These are phyloP conservation scores for Sarcophaga variegata DNA, from an alignment of 2,888 invertebrate genomes.

Conservation along the genomic window DNA sequence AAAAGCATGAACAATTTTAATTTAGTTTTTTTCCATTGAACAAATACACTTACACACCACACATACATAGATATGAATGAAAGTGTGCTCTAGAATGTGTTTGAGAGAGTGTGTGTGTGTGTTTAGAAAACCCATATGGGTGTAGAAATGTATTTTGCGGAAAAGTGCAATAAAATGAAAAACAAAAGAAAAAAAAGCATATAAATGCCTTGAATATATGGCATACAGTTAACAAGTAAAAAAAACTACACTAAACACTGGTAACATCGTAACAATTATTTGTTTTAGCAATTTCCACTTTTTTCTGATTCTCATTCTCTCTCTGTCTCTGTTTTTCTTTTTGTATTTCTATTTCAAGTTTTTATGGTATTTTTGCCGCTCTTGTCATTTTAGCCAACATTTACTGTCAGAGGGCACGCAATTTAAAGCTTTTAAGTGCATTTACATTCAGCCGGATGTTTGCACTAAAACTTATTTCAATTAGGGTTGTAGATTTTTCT, in stretches of 20 bases:
- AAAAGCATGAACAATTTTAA: constrained; percentile 42
- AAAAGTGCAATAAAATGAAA: background rate
- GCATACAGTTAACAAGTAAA: constrained; percentile 52
- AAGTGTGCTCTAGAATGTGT: background rate
- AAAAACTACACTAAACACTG: constrained; percentile 1
- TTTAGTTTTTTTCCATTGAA: constrained; percentile 22
- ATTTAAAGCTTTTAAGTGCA: constrained; percentile 69
- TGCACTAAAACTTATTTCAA: constrained; percentile 70
- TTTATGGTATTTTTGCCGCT: constrained; percentile 16
- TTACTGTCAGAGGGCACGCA: constrained; percentile 67
- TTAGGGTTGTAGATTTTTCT: constrained; percentile 61
- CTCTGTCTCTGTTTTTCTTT: background rate
- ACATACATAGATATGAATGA: constrained; percentile 1
- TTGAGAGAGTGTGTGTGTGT: background rate
- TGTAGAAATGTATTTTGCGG: background rate
- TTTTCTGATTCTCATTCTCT: constrained; percentile 27
- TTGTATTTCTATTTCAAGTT: constrained; percentile 18
- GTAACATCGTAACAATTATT: constrained; percentile 52
- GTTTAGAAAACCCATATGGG: background rate
- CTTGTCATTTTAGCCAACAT: constrained; percentile 40
- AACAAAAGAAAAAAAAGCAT: constrained; percentile 21
- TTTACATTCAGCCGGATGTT: constrained; percentile 70
- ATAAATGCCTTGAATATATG: constrained; percentile 38
- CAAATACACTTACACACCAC: background rate
- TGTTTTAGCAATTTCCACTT: constrained; percentile 59